These are phyloP conservation scores for Daboia siamensis DNA, from an alignment of 2,113 vertebrate genomes.

Conservation along the genomic window DNA sequence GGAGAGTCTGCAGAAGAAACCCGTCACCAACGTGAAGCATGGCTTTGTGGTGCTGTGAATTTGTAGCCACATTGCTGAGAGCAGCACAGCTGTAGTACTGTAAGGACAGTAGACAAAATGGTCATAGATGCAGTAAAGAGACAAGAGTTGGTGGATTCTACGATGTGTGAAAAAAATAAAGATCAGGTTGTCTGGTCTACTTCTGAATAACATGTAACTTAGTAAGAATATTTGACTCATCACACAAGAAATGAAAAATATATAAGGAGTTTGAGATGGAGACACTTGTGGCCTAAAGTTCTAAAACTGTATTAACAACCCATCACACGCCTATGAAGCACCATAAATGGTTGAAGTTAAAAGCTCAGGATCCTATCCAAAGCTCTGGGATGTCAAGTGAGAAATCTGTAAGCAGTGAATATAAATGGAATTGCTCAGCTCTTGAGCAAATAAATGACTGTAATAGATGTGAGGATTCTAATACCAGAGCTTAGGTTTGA, in stretches of 20 bases:
- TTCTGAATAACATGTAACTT: background rate
- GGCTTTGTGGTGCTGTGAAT: constrained; percentile 60
- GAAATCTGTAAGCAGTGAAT: background rate
- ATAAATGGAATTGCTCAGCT: background rate
- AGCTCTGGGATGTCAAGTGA: background rate
- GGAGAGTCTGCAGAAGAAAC: constrained; percentile 69
- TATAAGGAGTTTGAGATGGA: background rate
- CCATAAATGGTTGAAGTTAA: background rate
- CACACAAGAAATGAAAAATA: background rate
- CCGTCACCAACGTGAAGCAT: constrained; percentile 65
- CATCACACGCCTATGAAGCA: background rate
- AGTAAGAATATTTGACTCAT: background rate
- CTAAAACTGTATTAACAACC: background rate
- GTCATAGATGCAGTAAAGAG: background rate
- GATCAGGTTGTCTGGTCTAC: background rate
- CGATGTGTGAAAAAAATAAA: background rate
- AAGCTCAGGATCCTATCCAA: background rate
- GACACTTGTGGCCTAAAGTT: background rate
- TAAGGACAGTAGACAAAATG: constrained; percentile 6
- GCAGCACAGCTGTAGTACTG: constrained; percentile 81
- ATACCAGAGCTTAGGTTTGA: background rate
- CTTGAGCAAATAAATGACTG: background rate
- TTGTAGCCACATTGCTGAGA: constrained; percentile 72
- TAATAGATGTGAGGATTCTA: background rate
- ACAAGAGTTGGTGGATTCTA: background rate